Evolutionary conservation across 2,113 vertebrate species (phyloP), one percentile per base, ranked within the genome.

Genomic region (Orthonyx spaldingii): DNA sequence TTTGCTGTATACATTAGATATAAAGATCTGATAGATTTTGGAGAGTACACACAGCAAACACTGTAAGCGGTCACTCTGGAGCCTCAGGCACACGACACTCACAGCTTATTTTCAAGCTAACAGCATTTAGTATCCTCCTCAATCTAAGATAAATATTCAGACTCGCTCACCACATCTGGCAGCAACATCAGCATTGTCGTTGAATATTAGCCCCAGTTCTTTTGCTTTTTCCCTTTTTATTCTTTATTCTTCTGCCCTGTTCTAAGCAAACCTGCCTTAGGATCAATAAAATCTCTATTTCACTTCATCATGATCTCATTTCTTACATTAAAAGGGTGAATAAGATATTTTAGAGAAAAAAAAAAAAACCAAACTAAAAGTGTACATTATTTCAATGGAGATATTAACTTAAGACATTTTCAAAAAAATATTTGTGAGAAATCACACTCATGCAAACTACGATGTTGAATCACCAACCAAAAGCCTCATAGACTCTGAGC

Each of bases 261-360:
- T 77, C 47, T 70, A 21, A 20, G 16, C 26, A 91, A 96, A 76
- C 7, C 17, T 12, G 6, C 7, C 61, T 63, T 59, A 71, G 63
- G 76, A 89, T 95, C 80, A 96, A 87, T 89, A 95, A 84, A 91
- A 72, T 42, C 53, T 92, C 42, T 33, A 79, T 92, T 94, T 93
- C 49, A 49, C 33, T 91, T 76, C 57, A 70, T 81, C 27, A 42
- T 74, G 32, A 85, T 46, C 50, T 78, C 19, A 91, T 86, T 90
- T 16, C 28, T 78, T 72, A 77, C 50, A 93, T 91, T 91, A 80
- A 94, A 92, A 93, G 4, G 10, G 3, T 39, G n/a, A 68, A 47
- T 37, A 59, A 75, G 11, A 35, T 50, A 61, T 46, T 82, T 56
- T 13, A 64, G 15, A 18, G 8, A 2, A 9, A n/a, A 35, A n/a